Evolutionary conservation across 2,888 invertebrate genomes (phyloP).

Genomic region (Calameuta filiformis): DNA sequence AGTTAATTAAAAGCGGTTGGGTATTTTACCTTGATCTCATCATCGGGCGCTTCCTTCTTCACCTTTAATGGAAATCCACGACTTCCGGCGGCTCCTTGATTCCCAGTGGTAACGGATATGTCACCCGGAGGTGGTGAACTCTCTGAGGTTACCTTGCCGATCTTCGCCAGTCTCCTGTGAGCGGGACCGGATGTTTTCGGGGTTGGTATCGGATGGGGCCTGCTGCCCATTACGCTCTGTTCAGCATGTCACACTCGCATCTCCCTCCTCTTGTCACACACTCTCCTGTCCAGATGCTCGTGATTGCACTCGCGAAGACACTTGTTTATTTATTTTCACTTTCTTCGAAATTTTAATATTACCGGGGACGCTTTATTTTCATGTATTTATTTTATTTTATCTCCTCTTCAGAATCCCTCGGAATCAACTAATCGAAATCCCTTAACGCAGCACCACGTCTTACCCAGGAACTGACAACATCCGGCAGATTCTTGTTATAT

Average conservation of each 20-base stretch:
- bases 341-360: neutral
- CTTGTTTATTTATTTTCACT: neutral
- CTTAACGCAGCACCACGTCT: neutral
- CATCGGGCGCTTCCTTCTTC: conserved; percentile 78
- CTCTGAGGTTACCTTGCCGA: neutral
- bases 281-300: neutral
- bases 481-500: neutral
- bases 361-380: neutral
- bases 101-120: neutral
- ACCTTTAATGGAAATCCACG: conserved; percentile 58
- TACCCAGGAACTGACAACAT: neutral
- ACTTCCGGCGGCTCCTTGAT: neutral
- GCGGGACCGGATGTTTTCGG: neutral
- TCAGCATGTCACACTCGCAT: neutral
- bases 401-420: neutral
- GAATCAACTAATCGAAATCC: neutral
- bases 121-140: conserved; percentile 1
- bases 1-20: neutral
- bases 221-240: conserved; percentile 18
- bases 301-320: neutral
- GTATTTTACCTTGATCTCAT: conserved; percentile 78
- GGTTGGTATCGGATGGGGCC: conserved; percentile 10
- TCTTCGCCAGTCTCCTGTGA: conserved; percentile 7
- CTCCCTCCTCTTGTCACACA: neutral
- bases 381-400: too few relatives aligned